Percentiles rank a stretch among this genome's conserved stretches.
phyloP scores from a whole-genome alignment of 2,888 invertebrate genomes.

The Copidosoma aretas region DNA sequence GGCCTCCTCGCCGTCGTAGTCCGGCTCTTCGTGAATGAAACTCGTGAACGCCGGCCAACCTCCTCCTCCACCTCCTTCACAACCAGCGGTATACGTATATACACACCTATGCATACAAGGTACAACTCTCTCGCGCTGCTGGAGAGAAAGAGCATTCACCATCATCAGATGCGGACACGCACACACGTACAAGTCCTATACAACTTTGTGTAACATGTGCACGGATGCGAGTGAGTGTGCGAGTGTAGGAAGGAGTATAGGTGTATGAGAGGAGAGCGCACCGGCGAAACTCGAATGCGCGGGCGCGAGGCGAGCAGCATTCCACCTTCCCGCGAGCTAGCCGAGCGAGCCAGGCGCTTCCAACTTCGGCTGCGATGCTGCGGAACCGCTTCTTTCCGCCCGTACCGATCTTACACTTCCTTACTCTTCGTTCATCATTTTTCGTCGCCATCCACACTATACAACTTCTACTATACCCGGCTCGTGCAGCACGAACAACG shows the following conservation, averaged over 20 bases:
- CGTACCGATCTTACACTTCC: neutral
- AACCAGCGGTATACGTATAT: slow-evolving; percentile 21
- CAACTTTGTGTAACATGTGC: neutral
- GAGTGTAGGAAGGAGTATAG: slow-evolving; percentile 15
- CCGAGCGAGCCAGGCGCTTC: slow-evolving; percentile 15
- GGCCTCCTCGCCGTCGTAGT: slow-evolving; percentile 47
- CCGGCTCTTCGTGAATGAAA: slow-evolving; percentile 56
- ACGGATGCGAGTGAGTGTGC: neutral
- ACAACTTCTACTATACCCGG: too few relatives aligned
- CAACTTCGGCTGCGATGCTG: slow-evolving; percentile 12
- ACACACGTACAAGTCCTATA: neutral
- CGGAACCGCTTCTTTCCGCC: neutral
- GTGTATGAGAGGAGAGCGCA: slow-evolving; percentile 12
- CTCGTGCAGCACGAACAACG: neutral
- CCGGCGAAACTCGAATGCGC: slow-evolving; percentile 34
- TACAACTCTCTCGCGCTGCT: slow-evolving; percentile 17
- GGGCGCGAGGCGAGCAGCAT: slow-evolving; percentile 59
- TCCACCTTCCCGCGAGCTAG: slow-evolving; percentile 45
- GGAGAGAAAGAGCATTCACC: slow-evolving; percentile 27
- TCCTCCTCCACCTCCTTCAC: slow-evolving; percentile 6
- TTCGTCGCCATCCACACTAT: neutral
- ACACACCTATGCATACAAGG: too few relatives aligned
- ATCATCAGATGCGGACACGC: slow-evolving; percentile 13
- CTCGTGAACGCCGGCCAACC: slow-evolving; percentile 43
- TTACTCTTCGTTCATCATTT: neutral